Evolutionary conservation across 2,888 invertebrate species (phyloP).

Genomic region (Netelia virgata): DNA sequence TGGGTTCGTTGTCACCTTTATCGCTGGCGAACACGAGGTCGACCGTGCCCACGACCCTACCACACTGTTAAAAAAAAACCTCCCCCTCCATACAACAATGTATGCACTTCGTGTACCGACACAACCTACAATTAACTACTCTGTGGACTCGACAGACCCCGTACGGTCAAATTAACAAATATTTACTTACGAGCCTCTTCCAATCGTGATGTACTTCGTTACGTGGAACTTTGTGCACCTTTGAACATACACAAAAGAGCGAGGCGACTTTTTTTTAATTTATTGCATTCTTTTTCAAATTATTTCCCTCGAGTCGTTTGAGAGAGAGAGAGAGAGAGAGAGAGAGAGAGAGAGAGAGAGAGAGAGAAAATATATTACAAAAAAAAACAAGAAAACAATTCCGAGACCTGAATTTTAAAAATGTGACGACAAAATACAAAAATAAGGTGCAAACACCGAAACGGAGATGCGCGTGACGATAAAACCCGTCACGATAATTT

Average conservation of each 20-base stretch:
- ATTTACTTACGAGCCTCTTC: constrained; percentile 41
- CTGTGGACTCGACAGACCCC: constrained; percentile 28
- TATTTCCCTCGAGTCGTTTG: constrained; percentile 16
- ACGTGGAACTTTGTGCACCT: background rate
- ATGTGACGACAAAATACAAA: constrained; percentile 35
- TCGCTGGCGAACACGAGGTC: constrained; percentile 59
- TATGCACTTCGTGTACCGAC: background rate
- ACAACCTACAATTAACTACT: constrained; percentile 23
- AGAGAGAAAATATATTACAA: background rate
- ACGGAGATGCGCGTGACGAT: constrained; percentile 1
- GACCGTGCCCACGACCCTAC: constrained; percentile 15
- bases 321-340: background rate
- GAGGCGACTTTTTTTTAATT: background rate
- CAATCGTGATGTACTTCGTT: background rate
- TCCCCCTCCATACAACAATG: constrained; percentile 1
- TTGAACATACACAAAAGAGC: background rate
- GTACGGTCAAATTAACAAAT: constrained; percentile 55
- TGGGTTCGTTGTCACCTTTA: constrained; percentile 55
- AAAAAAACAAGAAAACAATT: constrained; percentile 32
- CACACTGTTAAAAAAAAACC: background rate
- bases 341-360: background rate
- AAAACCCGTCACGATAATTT: constrained; percentile 33
- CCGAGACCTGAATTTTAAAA: constrained; percentile 41
- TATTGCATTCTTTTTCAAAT: no score
- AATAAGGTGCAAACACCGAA: constrained; percentile 3